Evolutionary conservation across 2,797 vertebrate genomes (phyloP).

Genomic region (Gallinago nigripennis): DNA sequence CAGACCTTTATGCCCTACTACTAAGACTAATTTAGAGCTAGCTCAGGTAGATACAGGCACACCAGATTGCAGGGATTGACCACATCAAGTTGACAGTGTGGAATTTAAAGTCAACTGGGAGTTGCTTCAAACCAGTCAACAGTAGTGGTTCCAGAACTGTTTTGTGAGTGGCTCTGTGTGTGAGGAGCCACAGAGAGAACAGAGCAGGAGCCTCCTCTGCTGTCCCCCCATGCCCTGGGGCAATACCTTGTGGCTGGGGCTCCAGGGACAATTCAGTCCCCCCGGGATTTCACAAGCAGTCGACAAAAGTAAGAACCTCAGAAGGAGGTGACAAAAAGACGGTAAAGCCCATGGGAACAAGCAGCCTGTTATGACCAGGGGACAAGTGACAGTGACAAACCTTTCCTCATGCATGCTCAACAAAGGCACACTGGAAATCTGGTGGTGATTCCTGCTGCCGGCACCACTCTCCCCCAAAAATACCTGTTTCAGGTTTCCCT

Average conservation of each 20-base stretch:
- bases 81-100: background rate
- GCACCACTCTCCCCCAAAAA: background rate
- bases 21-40: background rate
- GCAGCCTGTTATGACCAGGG: background rate
- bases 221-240: background rate
- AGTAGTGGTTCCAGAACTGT: rapidly evolving
- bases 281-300: background rate
- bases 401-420: background rate
- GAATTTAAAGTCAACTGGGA: background rate
- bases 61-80: background rate
- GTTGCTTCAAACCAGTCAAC: background rate
- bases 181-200: background rate
- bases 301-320: background rate
- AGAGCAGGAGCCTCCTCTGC: background rate
- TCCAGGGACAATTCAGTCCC: background rate
- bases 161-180: rapidly evolving
- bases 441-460: background rate
- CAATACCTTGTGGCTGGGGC: background rate
- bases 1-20: background rate
- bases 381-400: slow-evolving; percentile 32
- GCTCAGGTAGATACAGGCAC: background rate
- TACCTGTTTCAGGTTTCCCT: background rate
- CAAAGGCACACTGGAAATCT: background rate
- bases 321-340: slow-evolving; percentile 29
- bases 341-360: slow-evolving; percentile 11